Evolutionary conservation across 37 sponge, comb jelly and placozoan species (phyloP).

Genomic region (Lycopodina hypogea): DNA sequence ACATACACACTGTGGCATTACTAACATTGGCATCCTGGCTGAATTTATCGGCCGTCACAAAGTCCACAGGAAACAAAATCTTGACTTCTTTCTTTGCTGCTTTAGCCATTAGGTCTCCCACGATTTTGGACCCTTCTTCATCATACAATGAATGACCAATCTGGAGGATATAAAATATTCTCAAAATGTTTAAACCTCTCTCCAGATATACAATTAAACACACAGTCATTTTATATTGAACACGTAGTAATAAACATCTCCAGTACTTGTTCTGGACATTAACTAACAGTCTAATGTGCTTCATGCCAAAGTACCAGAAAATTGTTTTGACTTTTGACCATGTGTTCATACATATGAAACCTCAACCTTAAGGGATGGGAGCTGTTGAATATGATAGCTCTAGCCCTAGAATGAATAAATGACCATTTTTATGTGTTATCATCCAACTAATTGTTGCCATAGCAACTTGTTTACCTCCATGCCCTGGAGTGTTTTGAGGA

Average conservation of each 20-base stretch:
- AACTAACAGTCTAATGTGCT: too few species aligned
- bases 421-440: not conserved
- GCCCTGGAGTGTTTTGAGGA: constrained; percentile 83
- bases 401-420: not conserved
- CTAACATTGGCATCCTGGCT: constrained; percentile 80
- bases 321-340: too few species aligned
- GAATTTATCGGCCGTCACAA: constrained; percentile 90
- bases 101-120: constrained; percentile 74
- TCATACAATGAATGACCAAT: constrained; percentile 94
- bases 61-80: constrained; percentile 87
- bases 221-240: too few species aligned
- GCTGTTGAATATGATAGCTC: too few species aligned
- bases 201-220: too few species aligned
- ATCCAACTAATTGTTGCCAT: not conserved
- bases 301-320: too few species aligned
- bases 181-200: not conserved
- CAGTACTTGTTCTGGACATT: too few species aligned
- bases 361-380: too few species aligned
- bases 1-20: not conserved
- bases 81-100: constrained; percentile 88
- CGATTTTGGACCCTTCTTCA: constrained; percentile 86
- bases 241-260: too few species aligned
- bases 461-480: constrained; percentile 82
- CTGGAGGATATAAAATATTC: too few species aligned
- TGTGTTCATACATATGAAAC: too few species aligned